Conservation (phyloP, 2,888 invertebrate species). For the Philereme transversata region DNA sequence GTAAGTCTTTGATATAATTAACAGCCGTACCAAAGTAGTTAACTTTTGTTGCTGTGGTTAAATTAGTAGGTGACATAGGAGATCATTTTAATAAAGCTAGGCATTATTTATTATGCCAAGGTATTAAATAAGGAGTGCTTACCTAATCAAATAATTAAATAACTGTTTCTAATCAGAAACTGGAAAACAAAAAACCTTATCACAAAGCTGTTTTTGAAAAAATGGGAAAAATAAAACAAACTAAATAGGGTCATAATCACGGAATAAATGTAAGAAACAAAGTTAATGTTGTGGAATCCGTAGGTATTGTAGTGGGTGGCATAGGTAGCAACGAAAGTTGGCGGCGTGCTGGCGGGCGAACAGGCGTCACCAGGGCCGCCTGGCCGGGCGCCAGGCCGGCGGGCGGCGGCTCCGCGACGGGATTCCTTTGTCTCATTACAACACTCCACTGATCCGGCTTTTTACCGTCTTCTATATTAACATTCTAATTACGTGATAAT, state of each 20-base stretch:
- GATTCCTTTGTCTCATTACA: constrained; percentile 83
- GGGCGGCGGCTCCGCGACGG: constrained; percentile 78
- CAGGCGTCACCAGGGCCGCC: constrained; percentile 80
- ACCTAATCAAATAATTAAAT: too few species aligned
- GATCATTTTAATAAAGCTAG: background rate
- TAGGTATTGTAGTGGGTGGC: constrained; percentile 31
- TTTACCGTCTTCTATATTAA: constrained; percentile 6
- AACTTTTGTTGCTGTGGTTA: too few species aligned
- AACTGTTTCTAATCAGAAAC: too few species aligned
- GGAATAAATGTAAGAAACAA: constrained; percentile 6
- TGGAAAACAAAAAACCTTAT: too few species aligned
- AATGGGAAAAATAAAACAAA: background rate
- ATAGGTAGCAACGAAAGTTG: constrained; percentile 50
- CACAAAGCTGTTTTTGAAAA: background rate
- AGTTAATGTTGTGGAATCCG: constrained; percentile 25
- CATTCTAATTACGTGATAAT: constrained; percentile 5
- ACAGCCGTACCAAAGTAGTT: background rate
- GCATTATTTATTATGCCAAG: too few species aligned
- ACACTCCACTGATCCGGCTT: constrained; percentile 50
- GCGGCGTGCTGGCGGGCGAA: constrained; percentile 72
- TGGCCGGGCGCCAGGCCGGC: constrained; percentile 83
- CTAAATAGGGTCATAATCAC: background rate
- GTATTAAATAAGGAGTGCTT: too few species aligned
- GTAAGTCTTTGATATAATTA: background rate
- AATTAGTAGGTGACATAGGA: background rate